Conservation (phyloP, 64 coral and sea anemone genomes). For the Platygyra sinensis region DNA sequence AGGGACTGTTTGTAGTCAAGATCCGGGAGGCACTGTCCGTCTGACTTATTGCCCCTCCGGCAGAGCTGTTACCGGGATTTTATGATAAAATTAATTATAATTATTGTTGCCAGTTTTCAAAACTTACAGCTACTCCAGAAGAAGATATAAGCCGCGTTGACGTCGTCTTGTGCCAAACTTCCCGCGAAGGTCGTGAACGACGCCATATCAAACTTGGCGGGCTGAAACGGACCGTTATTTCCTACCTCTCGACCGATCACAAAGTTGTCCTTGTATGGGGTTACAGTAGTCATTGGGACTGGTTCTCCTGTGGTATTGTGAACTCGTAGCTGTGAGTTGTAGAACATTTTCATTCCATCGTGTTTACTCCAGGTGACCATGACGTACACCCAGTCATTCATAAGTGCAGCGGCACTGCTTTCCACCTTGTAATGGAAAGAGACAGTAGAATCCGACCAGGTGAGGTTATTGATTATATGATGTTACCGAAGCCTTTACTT, state of each 20-base stretch:
- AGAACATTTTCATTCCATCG: constrained; percentile 81
- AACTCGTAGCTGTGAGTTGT: constrained; percentile 54
- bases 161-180: constrained; percentile 66
- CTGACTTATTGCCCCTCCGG: no score
- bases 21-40: no score
- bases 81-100: no score
- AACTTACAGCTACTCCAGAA: constrained; percentile 90
- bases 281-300: constrained; percentile 43
- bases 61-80: no score
- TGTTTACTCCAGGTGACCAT: constrained; percentile 79
- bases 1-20: no score
- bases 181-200: constrained; percentile 84
- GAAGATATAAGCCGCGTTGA: constrained; percentile 84
- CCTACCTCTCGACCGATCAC: constrained; percentile 75
- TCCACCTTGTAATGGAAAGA: constrained; percentile 31
- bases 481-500: no score
- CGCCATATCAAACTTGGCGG: constrained; percentile 55
- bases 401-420: neutral
- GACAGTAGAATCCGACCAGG: no score
- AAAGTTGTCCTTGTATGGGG: constrained; percentile 58
- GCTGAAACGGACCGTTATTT: constrained; percentile 64
- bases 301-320: constrained; percentile 75
- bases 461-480: no score
- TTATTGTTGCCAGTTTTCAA: neutral
- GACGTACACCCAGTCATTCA: constrained; percentile 74